Evolutionary conservation across 2,888 invertebrate species (phyloP).

Genomic region (Strigamia crassipes): DNA sequence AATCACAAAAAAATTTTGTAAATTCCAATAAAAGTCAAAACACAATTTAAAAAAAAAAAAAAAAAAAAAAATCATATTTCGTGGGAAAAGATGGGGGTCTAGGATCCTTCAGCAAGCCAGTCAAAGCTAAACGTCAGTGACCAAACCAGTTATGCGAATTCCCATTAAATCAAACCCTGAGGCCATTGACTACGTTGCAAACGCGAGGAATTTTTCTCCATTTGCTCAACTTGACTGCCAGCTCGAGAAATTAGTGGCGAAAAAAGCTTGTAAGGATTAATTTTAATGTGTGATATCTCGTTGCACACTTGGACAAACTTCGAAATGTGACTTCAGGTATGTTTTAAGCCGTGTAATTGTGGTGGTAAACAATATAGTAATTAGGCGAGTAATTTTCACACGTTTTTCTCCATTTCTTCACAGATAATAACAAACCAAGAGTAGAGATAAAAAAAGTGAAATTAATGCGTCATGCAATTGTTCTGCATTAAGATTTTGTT

Average conservation of each 20-base stretch:
- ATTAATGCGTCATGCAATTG: neutral
- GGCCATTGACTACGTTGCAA: slow-evolving; percentile 17
- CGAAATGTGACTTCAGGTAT: neutral
- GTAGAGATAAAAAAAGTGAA: neutral
- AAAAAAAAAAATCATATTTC: neutral
- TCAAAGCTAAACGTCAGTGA: neutral
- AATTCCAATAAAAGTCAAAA: too few species aligned
- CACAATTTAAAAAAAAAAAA: neutral
- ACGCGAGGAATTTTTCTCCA: neutral
- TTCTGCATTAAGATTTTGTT: neutral
- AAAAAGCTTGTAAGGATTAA: neutral
- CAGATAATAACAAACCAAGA: neutral
- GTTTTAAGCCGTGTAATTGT: neutral
- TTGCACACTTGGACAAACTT: neutral
- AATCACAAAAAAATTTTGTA: too few species aligned
- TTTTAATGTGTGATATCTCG: neutral
- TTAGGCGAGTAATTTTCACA: neutral
- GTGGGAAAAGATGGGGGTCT: too few species aligned
- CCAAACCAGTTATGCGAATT: neutral
- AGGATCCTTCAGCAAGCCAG: neutral
- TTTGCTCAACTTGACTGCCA: neutral
- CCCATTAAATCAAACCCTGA: neutral
- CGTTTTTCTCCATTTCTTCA: neutral
- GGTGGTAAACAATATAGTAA: neutral
- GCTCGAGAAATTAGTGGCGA: neutral